phyloP scores from a whole-genome alignment of 2,113 vertebrate genomes.

The Prietella phreatophila region DNA sequence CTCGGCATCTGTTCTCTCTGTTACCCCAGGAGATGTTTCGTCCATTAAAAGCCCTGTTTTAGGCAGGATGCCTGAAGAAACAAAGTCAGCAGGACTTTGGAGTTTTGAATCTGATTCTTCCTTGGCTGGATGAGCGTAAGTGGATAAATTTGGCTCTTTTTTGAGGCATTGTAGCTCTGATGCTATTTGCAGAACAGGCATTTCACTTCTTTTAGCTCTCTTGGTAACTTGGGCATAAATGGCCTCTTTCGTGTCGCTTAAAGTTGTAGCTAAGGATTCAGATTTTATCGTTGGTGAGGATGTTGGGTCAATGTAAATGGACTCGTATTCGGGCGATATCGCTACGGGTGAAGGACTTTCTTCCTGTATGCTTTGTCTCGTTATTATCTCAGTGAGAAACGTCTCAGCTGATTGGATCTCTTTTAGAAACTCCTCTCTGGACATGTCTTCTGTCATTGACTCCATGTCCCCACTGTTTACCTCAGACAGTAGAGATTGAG shows the following conservation, averaged over 20 bases:
- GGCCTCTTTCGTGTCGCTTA: constrained; percentile 69
- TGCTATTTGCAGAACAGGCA: constrained; percentile 74
- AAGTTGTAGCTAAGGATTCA: constrained; percentile 64
- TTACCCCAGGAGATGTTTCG: constrained; percentile 57
- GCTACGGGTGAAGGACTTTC: constrained; percentile 62
- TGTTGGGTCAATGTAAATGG: constrained; percentile 72
- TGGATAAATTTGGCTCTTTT: constrained; percentile 44
- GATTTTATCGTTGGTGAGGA: constrained; percentile 71
- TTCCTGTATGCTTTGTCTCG: constrained; percentile 67
- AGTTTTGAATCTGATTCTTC: constrained; percentile 26
- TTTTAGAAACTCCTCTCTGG: constrained; percentile 73
- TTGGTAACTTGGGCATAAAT: constrained; percentile 80
- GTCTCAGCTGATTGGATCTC: constrained; percentile 78
- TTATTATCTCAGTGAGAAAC: constrained; percentile 78
- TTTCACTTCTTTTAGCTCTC: constrained; percentile 74
- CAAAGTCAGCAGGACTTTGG: constrained; percentile 61
- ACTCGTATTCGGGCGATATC: constrained; percentile 75
- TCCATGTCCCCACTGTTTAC: constrained; percentile 57
- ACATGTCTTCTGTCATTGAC: constrained; percentile 64
- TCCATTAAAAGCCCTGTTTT: constrained; percentile 69
- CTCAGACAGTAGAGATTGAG: constrained; percentile 68
- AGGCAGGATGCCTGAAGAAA: constrained; percentile 70
- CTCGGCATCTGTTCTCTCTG: constrained; percentile 57
- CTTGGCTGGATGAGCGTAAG: constrained; percentile 10
- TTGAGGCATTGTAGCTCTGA: constrained; percentile 60